Evolutionary conservation across 2,888 invertebrate species (phyloP), one percentile per base, ranked within the genome.

Genomic region (Sphaeridia pumilis): DNA sequence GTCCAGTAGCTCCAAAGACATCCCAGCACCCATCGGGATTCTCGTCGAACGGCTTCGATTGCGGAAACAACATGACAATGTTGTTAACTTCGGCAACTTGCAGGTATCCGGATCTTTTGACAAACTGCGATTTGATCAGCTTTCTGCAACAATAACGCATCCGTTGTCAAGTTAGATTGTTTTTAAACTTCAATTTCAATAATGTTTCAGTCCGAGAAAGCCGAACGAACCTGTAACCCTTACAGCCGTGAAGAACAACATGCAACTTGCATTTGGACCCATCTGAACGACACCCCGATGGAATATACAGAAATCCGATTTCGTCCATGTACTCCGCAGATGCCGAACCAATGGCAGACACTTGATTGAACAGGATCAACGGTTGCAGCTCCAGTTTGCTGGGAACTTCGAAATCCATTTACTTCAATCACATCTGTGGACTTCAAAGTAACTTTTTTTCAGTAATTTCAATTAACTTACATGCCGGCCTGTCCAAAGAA

Each of bases 21-120:
- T 52, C 52, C 52, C 52, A 52, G 21, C 52, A 52, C 7, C 47
- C 52, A 4, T 47, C 34, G 14, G 28, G 24, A 34, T 52, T 52
- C 10, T 43, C 42, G 1, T 10, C 14, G 22, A 52, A 52, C 4
- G 47, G 47, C 25, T 25, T 42, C 1, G 52, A 52, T 25, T 52
- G 52, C 0, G 52, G 47, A 26, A 52, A 52, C 3, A 52, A 17
- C 42, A 52, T 47, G 17, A 52, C 12, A 7, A 52, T 52, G 25
- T 52, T 41, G 26, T 52, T 52, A 1, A 34, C 3, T 22, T 52
- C 52, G 14, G 47, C 52, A 7, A 47, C 47, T 31, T 47, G 31
- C n/a, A 52, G 17, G 17, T 47, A 52, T 22, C 52, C 52, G 4
- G 41, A 41, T 14, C 28, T n/a, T 25, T n/a, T 42, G 20, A 47